phyloP scores from a whole-genome alignment of 1,140 invertebrate genomes.

The Zeugodacus cucurbitae region DNA sequence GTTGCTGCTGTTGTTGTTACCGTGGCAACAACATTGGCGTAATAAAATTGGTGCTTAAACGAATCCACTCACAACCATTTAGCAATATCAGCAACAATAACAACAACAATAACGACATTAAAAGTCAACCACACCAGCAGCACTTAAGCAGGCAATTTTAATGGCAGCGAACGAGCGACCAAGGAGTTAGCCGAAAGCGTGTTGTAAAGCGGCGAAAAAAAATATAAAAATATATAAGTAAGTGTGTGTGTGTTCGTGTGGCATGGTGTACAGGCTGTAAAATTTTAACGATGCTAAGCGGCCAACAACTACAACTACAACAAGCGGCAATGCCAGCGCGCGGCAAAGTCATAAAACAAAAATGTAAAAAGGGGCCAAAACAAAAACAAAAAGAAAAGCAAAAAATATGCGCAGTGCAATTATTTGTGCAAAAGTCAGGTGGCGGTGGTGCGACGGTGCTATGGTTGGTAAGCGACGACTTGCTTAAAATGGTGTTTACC shows the following conservation, averaged over 20 bases:
- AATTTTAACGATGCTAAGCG: constrained; percentile 11
- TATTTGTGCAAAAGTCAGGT: neutral
- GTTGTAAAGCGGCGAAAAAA: constrained; percentile 13
- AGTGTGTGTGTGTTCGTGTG: neutral
- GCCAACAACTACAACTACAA: neutral
- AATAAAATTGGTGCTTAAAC: constrained; percentile 66
- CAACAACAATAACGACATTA: constrained; percentile 1
- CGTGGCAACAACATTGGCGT: constrained; percentile 48
- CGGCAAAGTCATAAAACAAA: neutral
- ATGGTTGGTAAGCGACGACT: neutral
- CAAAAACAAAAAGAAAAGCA: constrained; percentile 47
- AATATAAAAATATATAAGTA: neutral
- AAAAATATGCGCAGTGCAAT: constrained; percentile 10
- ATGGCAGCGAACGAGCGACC: constrained; percentile 27
- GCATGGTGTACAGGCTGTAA: constrained; percentile 3
- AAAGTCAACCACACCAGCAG: constrained; percentile 1
- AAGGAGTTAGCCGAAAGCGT: neutral
- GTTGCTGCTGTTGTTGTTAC: neutral
- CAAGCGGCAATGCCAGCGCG: neutral
- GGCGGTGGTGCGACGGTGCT: neutral
- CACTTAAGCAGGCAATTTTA: constrained; percentile 20
- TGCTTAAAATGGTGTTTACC: constrained; percentile 31
- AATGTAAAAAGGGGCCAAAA: constrained; percentile 57
- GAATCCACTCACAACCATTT: constrained; percentile 66
- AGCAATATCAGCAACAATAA: constrained; percentile 58